phyloP scores from a whole-genome alignment of 1,140 invertebrate genomes.

The Sesamia nonagrioides region DNA sequence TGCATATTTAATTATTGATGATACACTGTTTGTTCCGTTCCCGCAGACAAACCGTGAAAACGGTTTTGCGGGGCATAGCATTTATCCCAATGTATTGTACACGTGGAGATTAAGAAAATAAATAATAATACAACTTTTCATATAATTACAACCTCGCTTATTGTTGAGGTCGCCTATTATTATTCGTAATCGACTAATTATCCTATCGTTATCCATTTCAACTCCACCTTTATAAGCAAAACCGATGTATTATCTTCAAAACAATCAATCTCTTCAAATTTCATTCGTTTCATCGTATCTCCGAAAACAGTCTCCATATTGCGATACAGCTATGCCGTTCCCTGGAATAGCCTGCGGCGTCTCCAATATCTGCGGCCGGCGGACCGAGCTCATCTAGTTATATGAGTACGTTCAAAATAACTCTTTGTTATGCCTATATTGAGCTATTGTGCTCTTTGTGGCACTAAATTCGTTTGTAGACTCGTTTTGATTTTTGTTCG shows the following conservation, averaged over 20 bases:
- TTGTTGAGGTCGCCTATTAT: no score
- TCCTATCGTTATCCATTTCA: no score
- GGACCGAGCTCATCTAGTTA: slow-evolving; percentile 33
- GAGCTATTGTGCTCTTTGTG: not conserved
- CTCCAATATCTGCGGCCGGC: slow-evolving; percentile 23
- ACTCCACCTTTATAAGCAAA: not conserved
- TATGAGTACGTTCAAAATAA: slow-evolving; percentile 6
- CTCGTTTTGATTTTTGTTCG: not conserved
- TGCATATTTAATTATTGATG: no score
- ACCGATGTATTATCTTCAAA: not conserved
- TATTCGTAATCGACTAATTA: no score
- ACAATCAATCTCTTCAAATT: not conserved
- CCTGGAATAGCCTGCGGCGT: slow-evolving; percentile 2
- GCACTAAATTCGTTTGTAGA: slow-evolving; percentile 9
- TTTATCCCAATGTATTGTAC: no score
- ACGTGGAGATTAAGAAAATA: no score
- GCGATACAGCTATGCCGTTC: not conserved
- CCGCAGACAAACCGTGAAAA: no score
- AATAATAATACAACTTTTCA: no score
- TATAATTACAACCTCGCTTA: no score
- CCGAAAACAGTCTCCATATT: not conserved
- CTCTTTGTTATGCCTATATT: slow-evolving; percentile 29
- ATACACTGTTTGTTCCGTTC: no score
- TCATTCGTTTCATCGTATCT: not conserved
- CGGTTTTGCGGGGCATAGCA: no score